Evolutionary conservation across 2,888 invertebrate species (phyloP).

Genomic region (Ypsolopha sequella): DNA sequence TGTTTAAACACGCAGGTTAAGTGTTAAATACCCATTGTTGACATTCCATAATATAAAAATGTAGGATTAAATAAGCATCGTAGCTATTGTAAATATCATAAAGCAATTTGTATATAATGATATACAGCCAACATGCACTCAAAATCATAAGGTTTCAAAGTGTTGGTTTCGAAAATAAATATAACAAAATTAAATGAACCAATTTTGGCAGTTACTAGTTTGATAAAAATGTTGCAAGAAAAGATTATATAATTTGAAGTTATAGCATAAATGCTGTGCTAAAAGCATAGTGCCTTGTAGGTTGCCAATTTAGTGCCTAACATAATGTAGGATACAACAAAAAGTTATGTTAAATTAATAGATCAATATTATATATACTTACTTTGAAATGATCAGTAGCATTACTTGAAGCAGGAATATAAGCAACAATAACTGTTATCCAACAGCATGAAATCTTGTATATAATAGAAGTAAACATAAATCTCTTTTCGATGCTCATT

Average conservation of each 20-base stretch:
- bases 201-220: not conserved
- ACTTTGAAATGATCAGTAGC: not conserved
- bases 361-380: conserved; percentile 1
- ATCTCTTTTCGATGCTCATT: no score
- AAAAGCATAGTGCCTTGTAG: conserved; percentile 72
- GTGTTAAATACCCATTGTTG: conserved; percentile 40
- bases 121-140: no score
- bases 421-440: not conserved
- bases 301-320: conserved; percentile 73
- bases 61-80: conserved; percentile 31
- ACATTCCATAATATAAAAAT: conserved; percentile 53
- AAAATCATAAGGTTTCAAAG: no score
- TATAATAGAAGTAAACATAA: not conserved
- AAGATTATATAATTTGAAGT: conserved; percentile 18
- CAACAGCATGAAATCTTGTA: not conserved
- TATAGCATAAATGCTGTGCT: conserved; percentile 61
- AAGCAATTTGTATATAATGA: conserved; percentile 52
- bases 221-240: conserved; percentile 1
- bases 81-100: conserved; percentile 55
- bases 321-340: conserved; percentile 6
- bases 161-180: no score
- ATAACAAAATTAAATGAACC: no score
- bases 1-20: conserved; percentile 18
- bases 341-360: conserved; percentile 4
- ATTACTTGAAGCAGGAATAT: not conserved